Percentiles rank a stretch among this genome's conserved stretches.
These are phyloP conservation scores for Wasmannia auropunctata DNA, from an alignment of 1,140 invertebrate species.

Conservation along the genomic window DNA sequence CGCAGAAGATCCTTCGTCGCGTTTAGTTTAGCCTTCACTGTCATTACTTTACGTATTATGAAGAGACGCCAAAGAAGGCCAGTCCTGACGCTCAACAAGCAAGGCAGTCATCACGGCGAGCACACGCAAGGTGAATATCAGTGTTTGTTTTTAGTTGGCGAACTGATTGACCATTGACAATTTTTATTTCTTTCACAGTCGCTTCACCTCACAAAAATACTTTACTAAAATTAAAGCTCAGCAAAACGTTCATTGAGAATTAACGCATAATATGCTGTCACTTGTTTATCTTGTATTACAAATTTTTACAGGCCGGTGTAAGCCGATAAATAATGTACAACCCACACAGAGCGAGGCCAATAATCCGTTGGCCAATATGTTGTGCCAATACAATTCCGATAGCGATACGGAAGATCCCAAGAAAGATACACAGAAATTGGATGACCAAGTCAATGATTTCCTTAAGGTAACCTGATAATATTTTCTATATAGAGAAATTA, in stretches of 20 bases:
- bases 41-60: conserved; percentile 70
- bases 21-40: background rate
- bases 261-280: background rate
- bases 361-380: conserved; percentile 82
- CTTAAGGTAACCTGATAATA: conserved; percentile 77
- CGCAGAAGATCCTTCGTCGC: background rate
- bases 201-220: background rate
- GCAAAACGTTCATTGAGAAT: conserved; percentile 5
- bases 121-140: conserved; percentile 74
- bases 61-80: conserved; percentile 80
- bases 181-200: background rate
- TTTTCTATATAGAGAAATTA: conserved; percentile 4
- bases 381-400: conserved; percentile 84
- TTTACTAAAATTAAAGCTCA: background rate
- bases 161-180: background rate
- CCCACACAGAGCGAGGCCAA: conserved; percentile 74
- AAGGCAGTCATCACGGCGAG: conserved; percentile 73
- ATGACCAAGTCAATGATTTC: conserved; percentile 85
- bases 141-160: background rate
- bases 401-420: conserved; percentile 81
- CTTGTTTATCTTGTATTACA: background rate
- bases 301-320: conserved; percentile 78
- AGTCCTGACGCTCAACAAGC: conserved; percentile 80
- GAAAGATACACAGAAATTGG: conserved; percentile 75
- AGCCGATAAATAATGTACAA: conserved; percentile 76